Evolutionary conservation across 2,113 vertebrate species (phyloP).

Genomic region (Plectropomus leopardus): DNA sequence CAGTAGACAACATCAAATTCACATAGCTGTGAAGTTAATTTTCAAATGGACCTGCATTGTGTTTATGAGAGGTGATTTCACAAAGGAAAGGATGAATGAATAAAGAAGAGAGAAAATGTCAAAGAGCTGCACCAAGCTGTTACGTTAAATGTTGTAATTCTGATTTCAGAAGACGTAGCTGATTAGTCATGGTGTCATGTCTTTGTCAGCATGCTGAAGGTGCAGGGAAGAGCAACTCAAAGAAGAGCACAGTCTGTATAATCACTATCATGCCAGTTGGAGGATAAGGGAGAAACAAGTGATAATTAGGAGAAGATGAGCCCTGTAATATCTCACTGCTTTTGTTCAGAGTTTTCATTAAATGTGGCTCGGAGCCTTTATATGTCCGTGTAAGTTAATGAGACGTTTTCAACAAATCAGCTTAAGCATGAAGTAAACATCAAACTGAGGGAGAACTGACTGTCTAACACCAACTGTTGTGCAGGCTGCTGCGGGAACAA

Average conservation of each 20-base stretch:
- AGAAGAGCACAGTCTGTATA: too few relatives aligned
- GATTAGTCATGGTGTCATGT: too few relatives aligned
- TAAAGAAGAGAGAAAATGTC: neutral
- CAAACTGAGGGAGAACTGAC: slow-evolving; percentile 13
- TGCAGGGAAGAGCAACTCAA: too few relatives aligned
- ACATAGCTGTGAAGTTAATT: neutral
- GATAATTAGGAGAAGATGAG: neutral
- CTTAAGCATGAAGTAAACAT: slow-evolving; percentile 30
- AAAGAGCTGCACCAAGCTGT: neutral
- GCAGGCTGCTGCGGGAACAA: slow-evolving; percentile 92
- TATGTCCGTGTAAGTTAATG: slow-evolving; percentile 16
- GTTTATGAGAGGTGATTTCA: neutral
- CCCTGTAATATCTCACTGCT: neutral
- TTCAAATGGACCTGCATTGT: neutral
- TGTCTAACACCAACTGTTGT: slow-evolving; percentile 40
- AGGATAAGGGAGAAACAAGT: neutral
- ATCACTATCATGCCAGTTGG: neutral
- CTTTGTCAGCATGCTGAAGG: neutral
- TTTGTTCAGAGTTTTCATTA: neutral
- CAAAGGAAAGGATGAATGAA: neutral
- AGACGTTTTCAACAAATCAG: slow-evolving; percentile 27
- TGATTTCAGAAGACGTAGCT: neutral
- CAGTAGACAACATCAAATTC: neutral
- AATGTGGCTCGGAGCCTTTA: neutral
- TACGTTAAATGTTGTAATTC: neutral